Conservation (phyloP, 2,797 vertebrate genomes). For the Rallus crepitans region DNA sequence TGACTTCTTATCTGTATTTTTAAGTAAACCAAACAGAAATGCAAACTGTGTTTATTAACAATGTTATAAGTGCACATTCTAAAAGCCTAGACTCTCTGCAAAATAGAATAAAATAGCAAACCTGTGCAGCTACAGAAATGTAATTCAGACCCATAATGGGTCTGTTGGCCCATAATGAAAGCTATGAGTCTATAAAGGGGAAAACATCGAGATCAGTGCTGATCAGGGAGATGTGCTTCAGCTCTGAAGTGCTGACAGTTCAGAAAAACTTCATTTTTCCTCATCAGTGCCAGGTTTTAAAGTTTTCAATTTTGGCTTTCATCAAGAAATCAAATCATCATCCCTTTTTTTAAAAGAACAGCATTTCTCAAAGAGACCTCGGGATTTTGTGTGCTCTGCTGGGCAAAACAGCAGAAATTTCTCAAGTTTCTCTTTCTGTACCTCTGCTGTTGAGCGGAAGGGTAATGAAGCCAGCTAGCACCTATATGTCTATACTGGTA, state of each 20-base stretch:
- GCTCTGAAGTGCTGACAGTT: conserved; percentile 41
- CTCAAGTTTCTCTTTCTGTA: neutral
- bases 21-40: neutral
- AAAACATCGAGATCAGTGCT: neutral
- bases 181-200: neutral
- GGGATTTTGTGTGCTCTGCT: neutral
- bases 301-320: conserved; percentile 55
- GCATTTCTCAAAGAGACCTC: conserved; percentile 23
- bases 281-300: conserved; percentile 57
- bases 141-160: conserved; percentile 12
- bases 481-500: neutral
- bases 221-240: conserved; percentile 21
- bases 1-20: neutral
- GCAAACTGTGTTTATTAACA: neutral
- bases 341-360: neutral
- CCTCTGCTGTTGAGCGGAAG: neutral
- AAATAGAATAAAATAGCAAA: neutral
- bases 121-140: neutral
- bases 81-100: neutral
- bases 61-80: neutral
- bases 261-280: conserved; percentile 50
- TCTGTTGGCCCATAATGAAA: conserved; percentile 35
- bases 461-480: neutral
- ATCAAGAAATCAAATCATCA: conserved; percentile 35
- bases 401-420: neutral